Conservation (phyloP, 1,140 invertebrate genomes). For the Procambarus clarkii region DNA sequence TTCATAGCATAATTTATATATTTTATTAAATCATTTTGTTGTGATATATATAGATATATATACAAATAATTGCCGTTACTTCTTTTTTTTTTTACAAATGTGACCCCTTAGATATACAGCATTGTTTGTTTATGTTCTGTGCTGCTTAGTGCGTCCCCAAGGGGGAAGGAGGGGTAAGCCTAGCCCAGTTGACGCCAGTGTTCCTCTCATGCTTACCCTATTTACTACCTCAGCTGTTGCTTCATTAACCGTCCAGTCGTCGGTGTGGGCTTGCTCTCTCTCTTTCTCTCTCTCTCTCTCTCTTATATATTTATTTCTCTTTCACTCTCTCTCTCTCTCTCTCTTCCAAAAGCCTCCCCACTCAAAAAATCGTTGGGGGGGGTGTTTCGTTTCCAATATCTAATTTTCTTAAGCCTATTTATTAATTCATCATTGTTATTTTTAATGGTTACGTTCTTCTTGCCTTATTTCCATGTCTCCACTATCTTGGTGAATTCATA, state of each 20-base stretch:
- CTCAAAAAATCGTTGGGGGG: too few species aligned
- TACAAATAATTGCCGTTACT: background rate
- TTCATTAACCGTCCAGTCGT: slow-evolving; percentile 26
- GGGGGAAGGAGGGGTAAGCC: slow-evolving; percentile 60
- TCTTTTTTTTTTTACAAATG: slow-evolving; percentile 31
- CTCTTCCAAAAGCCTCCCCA: background rate
- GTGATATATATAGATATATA: slow-evolving; percentile 2
- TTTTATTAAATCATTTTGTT: background rate
- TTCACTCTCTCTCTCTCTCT: background rate
- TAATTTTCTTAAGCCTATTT: too few species aligned
- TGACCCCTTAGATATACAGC: slow-evolving; percentile 51
- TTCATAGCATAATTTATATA: background rate
- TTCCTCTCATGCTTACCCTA: slow-evolving; percentile 15
- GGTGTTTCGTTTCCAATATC: too few species aligned
- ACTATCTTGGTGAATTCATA: too few species aligned
- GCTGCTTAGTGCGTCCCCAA: slow-evolving; percentile 55
- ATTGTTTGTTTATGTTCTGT: slow-evolving; percentile 59
- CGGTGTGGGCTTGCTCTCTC: slow-evolving; percentile 19
- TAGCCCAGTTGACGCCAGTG: slow-evolving; percentile 32
- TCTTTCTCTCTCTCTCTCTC: background rate
- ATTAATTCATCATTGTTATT: too few species aligned
- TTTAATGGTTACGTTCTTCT: too few species aligned
- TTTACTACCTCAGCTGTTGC: background rate
- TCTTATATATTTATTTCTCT: background rate
- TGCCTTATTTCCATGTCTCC: too few species aligned